Percentiles rank a stretch among this genome's conserved stretches.
phyloP scores from a whole-genome alignment of 2,113 vertebrate species.

The Glaucidium brasilianum region DNA sequence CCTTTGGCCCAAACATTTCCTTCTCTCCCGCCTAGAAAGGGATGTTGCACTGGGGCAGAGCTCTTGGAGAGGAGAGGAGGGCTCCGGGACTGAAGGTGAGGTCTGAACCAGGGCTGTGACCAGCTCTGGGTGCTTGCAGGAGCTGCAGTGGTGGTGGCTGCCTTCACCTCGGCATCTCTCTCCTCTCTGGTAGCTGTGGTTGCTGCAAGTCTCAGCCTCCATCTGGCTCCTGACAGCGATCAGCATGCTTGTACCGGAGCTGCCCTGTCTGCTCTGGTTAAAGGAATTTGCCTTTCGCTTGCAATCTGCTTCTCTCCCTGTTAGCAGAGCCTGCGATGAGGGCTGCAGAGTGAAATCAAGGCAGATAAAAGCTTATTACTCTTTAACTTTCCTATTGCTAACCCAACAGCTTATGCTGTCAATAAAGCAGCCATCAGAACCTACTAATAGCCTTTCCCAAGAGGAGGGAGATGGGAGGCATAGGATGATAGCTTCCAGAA shows the following conservation, averaged over 20 bases:
- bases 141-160: not conserved
- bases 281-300: not conserved
- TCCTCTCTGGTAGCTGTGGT: not conserved
- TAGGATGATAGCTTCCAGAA: not conserved
- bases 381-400: not conserved
- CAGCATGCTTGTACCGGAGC: not conserved
- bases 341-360: not conserved
- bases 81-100: not conserved
- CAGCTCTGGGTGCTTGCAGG: not conserved
- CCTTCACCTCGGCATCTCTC: not conserved
- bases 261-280: not conserved
- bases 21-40: not conserved
- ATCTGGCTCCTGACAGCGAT: not conserved
- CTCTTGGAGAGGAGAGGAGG: not conserved
- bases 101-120: not conserved
- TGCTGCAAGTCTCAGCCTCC: not conserved
- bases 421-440: not conserved
- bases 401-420: not conserved
- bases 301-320: not conserved
- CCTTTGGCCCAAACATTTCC: not conserved
- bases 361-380: conserved; percentile 19
- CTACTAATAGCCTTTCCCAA: conserved; percentile 3
- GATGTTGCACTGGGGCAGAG: not conserved
- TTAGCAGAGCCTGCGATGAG: not conserved
- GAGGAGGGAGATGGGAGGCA: not conserved